These are phyloP conservation scores for Aradophagus sp. DNA, from an alignment of 1,140 invertebrate genomes.

Conservation along the genomic window DNA sequence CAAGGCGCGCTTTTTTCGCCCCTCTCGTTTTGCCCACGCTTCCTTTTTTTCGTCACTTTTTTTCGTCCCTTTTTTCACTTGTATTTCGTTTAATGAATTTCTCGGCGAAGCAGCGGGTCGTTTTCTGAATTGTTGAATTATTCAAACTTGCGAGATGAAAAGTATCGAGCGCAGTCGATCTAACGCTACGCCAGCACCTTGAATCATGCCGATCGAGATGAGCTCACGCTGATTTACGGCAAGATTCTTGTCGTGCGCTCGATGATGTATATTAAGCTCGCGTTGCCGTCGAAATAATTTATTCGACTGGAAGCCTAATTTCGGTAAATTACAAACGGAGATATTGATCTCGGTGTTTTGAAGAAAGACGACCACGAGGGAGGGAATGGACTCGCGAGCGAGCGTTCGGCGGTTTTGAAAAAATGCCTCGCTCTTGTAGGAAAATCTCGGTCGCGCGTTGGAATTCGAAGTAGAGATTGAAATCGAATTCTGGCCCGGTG, in stretches of 20 bases:
- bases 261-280: slow-evolving; percentile 26
- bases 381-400: no score
- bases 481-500: no score
- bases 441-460: no score
- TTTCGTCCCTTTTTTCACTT: no score
- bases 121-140: slow-evolving; percentile 42
- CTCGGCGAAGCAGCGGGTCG: slow-evolving; percentile 4
- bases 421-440: no score
- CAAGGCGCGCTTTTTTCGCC: no score
- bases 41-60: no score
- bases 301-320: slow-evolving; percentile 31
- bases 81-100: no score
- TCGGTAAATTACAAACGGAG: slow-evolving; percentile 30
- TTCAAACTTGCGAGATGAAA: slow-evolving; percentile 36
- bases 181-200: slow-evolving; percentile 23
- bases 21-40: no score
- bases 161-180: slow-evolving; percentile 32
- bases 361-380: no score
- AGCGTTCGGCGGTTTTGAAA: no score
- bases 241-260: slow-evolving; percentile 25
- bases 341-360: background rate
- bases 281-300: slow-evolving; percentile 19
- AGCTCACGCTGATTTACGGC: slow-evolving; percentile 44
- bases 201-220: slow-evolving; percentile 35
- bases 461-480: no score